These are phyloP conservation scores for Hycleus cichorii DNA, from an alignment of 1,140 invertebrate genomes.

Conservation along the genomic window DNA sequence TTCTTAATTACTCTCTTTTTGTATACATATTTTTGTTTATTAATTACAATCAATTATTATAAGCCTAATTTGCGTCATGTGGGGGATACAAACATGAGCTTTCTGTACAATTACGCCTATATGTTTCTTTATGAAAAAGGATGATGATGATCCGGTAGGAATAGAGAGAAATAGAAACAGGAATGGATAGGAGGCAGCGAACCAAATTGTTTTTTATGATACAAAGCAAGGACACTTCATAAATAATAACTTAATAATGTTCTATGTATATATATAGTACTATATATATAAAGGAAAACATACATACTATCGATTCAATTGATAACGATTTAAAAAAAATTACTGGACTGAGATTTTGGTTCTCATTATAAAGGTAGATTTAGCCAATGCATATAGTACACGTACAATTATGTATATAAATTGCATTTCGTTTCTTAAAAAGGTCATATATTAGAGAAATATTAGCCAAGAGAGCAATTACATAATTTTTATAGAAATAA, in stretches of 20 bases:
- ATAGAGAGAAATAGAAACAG: constrained; percentile 6
- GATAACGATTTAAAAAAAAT: constrained; percentile 16
- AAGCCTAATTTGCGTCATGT: constrained; percentile 6
- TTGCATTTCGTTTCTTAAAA: neutral
- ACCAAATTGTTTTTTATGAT: constrained; percentile 35
- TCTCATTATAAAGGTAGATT: constrained; percentile 19
- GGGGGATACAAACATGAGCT: constrained; percentile 19
- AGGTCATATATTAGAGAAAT: too few relatives aligned
- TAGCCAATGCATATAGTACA: constrained; percentile 7
- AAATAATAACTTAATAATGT: constrained; percentile 38
- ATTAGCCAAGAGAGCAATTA: constrained; percentile 6
- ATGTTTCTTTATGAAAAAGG: neutral
- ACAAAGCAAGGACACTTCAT: constrained; percentile 42
- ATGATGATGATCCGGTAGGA: neutral
- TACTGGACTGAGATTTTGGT: constrained; percentile 11
- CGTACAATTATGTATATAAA: constrained; percentile 4
- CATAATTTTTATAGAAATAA: neutral
- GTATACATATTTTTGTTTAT: too few relatives aligned
- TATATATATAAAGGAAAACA: constrained; percentile 29
- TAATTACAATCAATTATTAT: too few relatives aligned
- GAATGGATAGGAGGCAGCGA: constrained; percentile 18
- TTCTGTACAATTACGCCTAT: constrained; percentile 23
- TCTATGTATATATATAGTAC: constrained; percentile 34
- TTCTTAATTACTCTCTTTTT: too few relatives aligned
- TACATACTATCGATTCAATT: constrained; percentile 26